These are phyloP conservation scores for Zaprionus lachaisei DNA, from an alignment of 1,140 invertebrate species.

Conservation along the genomic window DNA sequence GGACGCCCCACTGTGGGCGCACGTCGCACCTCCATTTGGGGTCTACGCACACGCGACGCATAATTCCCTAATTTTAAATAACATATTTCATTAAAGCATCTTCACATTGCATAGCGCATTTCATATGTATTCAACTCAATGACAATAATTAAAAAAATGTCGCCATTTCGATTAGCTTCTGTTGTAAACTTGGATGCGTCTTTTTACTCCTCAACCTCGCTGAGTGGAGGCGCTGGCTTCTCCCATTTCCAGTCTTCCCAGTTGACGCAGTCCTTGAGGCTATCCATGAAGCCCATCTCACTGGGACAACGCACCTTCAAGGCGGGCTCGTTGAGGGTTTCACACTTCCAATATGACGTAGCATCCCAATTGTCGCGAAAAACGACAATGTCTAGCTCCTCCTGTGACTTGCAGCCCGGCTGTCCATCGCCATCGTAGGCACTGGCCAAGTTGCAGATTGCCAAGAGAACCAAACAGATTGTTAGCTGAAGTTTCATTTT, in stretches of 20 bases:
- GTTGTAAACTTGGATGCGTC: slow-evolving; percentile 5
- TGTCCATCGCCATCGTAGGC: slow-evolving; percentile 61
- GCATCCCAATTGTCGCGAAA: slow-evolving; percentile 71
- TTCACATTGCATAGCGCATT: slow-evolving; percentile 42
- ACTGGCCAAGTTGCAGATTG: slow-evolving; percentile 26
- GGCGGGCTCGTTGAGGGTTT: slow-evolving; percentile 52
- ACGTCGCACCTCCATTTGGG: slow-evolving; percentile 94
- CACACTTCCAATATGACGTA: slow-evolving; percentile 68
- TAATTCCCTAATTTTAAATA: slow-evolving; percentile 67
- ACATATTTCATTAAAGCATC: slow-evolving; percentile 16
- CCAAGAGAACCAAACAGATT: slow-evolving; percentile 48
- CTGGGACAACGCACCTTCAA: slow-evolving; percentile 47
- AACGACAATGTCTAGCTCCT: slow-evolving; percentile 54
- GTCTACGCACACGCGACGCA: slow-evolving; percentile 90
- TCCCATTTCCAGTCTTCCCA: slow-evolving; percentile 75
- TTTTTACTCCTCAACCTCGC: slow-evolving; percentile 56
- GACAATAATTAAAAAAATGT: slow-evolving; percentile 66
- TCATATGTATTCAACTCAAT: slow-evolving; percentile 53
- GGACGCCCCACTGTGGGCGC: slow-evolving; percentile 94
- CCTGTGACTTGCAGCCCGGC: slow-evolving; percentile 63
- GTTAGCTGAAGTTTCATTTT: slow-evolving; percentile 65
- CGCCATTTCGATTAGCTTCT: slow-evolving; percentile 13
- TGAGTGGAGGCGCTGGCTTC: slow-evolving; percentile 49
- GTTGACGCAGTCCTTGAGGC: slow-evolving; percentile 59
- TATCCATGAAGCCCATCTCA: slow-evolving; percentile 65